Evolutionary conservation across 1,140 invertebrate genomes (phyloP).

Genomic region (Papilio helenus): DNA sequence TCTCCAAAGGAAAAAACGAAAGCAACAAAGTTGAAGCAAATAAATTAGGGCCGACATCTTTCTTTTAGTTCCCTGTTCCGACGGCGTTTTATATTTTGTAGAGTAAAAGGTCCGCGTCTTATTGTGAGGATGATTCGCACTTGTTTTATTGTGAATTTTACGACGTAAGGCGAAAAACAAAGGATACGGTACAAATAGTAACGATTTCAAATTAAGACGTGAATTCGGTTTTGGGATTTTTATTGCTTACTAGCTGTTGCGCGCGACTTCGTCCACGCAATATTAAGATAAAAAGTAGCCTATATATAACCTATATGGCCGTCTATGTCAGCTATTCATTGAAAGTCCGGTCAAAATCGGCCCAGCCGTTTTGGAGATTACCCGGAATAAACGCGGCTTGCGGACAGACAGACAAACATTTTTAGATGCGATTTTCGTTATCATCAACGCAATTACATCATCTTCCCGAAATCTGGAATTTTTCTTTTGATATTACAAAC

Average conservation of each 20-base stretch:
- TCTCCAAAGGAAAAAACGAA: conserved; percentile 29
- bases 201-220: conserved; percentile 10
- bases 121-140: conserved; percentile 37
- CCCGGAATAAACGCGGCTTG: too few relatives aligned
- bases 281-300: too few relatives aligned
- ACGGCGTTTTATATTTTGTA: conserved; percentile 30
- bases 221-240: background rate
- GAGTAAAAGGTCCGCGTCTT: conserved; percentile 24
- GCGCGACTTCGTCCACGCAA: too few relatives aligned
- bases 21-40: conserved; percentile 25
- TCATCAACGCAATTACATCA: too few relatives aligned
- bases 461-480: too few relatives aligned
- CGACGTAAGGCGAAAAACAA: conserved; percentile 20
- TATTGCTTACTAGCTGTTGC: background rate
- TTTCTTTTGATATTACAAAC: too few relatives aligned
- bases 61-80: conserved; percentile 32
- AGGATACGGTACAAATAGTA: conserved; percentile 5
- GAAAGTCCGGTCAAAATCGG: too few relatives aligned
- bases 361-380: too few relatives aligned
- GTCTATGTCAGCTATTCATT: too few relatives aligned
- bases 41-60: conserved; percentile 33
- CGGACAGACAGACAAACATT: too few relatives aligned
- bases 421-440: too few relatives aligned
- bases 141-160: conserved; percentile 36
- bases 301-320: too few relatives aligned